Evolutionary conservation across 2,888 invertebrate genomes (phyloP).

Genomic region (Trisateles emortualis): DNA sequence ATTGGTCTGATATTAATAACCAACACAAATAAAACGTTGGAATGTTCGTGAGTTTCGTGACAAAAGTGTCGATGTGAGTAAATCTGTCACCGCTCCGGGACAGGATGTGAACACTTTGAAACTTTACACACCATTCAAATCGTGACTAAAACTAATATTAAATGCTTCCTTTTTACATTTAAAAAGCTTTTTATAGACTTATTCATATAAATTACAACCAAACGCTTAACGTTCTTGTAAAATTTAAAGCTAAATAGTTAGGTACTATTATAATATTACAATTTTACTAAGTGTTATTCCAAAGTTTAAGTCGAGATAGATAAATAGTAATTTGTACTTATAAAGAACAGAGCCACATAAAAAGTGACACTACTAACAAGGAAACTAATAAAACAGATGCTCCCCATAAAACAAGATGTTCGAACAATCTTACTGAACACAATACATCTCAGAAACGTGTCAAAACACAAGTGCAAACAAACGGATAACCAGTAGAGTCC

Average conservation of each 20-base stretch:
- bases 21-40: conserved; percentile 13
- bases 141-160: conserved; percentile 15
- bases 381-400: background rate
- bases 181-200: background rate
- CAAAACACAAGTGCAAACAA: conserved; percentile 9
- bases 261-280: too few relatives aligned
- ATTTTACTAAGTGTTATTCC: too few relatives aligned
- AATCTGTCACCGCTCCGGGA: conserved; percentile 34
- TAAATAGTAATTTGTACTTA: background rate
- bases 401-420: background rate
- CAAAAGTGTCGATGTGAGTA: conserved; percentile 29
- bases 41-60: too few relatives aligned
- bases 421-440: background rate
- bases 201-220: background rate
- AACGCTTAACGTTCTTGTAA: background rate
- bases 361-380: background rate
- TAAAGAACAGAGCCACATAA: background rate
- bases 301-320: background rate
- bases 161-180: conserved; percentile 24
- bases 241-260: background rate
- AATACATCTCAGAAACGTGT: conserved; percentile 7
- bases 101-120: conserved; percentile 39
- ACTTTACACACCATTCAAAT: conserved; percentile 11
- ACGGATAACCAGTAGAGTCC: conserved; percentile 1
- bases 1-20: conserved; percentile 7